These are phyloP conservation scores for Teleopsis dalmanni DNA, from an alignment of 1,140 invertebrate genomes.

Conservation along the genomic window DNA sequence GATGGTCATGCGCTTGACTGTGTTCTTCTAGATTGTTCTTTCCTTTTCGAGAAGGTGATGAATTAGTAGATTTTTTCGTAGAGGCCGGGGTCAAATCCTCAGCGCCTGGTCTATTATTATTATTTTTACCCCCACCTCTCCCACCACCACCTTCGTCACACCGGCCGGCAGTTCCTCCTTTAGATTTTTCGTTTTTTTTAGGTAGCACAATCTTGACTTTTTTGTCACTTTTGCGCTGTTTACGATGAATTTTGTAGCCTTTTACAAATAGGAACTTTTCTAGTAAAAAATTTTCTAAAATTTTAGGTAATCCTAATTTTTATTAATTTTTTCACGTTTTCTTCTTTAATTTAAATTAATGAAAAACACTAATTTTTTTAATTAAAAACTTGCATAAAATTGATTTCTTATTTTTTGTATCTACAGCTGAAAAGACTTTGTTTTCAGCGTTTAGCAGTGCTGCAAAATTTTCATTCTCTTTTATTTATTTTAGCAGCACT, in stretches of 20 bases:
- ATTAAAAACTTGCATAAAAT: too few relatives aligned
- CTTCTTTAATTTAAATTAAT: too few relatives aligned
- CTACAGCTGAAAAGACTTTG: too few relatives aligned
- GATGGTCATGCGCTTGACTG: background rate
- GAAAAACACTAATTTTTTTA: too few relatives aligned
- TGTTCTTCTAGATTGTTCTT: background rate
- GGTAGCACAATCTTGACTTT: background rate
- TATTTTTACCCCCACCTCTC: background rate
- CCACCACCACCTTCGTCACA: background rate
- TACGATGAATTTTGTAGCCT: slow-evolving; percentile 10
- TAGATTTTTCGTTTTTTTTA: background rate
- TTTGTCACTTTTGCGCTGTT: slow-evolving; percentile 8
- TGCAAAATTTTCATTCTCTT: too few relatives aligned
- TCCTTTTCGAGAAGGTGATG: background rate
- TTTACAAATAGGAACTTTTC: too few relatives aligned
- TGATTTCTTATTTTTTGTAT: too few relatives aligned
- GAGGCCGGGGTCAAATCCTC: background rate
- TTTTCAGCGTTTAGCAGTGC: too few relatives aligned
- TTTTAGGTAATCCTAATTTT: too few relatives aligned
- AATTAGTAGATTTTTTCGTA: background rate
- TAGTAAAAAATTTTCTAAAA: too few relatives aligned
- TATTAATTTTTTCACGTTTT: too few relatives aligned
- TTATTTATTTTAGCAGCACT: too few relatives aligned
- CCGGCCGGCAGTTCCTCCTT: background rate
- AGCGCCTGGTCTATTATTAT: background rate